Base-by-base conservation (phyloP, 2,113 vertebrate genomes). In the Pagrus major region DNA sequence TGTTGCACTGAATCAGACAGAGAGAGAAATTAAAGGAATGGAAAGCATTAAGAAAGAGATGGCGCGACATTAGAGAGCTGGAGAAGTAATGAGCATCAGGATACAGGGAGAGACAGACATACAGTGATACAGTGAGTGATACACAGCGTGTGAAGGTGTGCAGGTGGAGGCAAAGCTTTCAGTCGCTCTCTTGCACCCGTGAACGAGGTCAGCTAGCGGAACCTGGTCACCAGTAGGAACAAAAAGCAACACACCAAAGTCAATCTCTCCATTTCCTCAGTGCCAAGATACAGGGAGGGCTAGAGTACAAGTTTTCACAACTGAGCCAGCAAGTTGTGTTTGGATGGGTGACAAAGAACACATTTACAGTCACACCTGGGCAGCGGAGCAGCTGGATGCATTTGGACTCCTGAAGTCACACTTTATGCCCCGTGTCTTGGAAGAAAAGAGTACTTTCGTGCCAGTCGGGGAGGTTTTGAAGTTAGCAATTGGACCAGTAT, bases 301-400 rank as follows among this genome's bases (percentile, higher is more conserved):
- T 42, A 23, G 44, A 54, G 70, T 66, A 12, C 25, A 66, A 61
- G 54, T 67, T 59, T 60, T 63, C 51, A 71, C 51, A 63, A 80
- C 0, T 20, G 65, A 73, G 69, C 35, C 61, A n/a, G 64, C 51
- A 71, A 67, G 63, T 78, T 66, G 10, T 68, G 71, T 52, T 78
- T 88, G 78, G 80, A 83, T 56, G 75, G 44, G 71, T 78, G 78
- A 71, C 80, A 86, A 73, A 71, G 63, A 68, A 59, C 64, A 86
- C 68, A 78, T 85, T 85, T 69, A 61, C 25, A 80, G 72, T 70
- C 68, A 63, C 59, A 83, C 64, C 76, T 84, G 74, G 65, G 71
- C 79, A 72, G 61, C 42, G 0, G 20, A 71, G 69, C 72, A 78
- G 78, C 78, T 72, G 74, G 61, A 56, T 76, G 63, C 66, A 46